Evolutionary conservation across 2,888 invertebrate genomes (phyloP).

Genomic region (Drosophila infuscata): DNA sequence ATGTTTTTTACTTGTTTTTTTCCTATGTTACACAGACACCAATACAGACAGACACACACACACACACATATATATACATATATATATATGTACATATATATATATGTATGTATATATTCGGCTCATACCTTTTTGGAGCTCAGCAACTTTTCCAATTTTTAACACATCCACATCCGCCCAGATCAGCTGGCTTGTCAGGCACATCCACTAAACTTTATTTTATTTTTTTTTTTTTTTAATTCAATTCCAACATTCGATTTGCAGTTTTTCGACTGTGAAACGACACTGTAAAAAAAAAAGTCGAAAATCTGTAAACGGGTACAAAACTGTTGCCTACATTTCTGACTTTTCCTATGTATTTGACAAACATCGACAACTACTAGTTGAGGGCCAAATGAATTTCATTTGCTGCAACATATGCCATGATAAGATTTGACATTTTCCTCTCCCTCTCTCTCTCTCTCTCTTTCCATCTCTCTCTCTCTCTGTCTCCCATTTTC

Average conservation of each 20-base stretch:
- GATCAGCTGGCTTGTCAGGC: not conserved
- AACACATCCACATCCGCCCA: not conserved
- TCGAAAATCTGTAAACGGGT: not conserved
- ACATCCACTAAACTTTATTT: not conserved
- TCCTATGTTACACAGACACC: not conserved
- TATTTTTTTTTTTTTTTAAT: not conserved
- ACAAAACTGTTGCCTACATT: slow-evolving; percentile 48
- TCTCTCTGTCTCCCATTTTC: not conserved
- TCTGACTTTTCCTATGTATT: slow-evolving; percentile 16
- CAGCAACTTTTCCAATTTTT: slow-evolving; percentile 8
- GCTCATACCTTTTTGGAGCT: not conserved
- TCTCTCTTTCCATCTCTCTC: too few relatives aligned
- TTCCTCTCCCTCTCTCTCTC: not conserved
- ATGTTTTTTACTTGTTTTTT: slow-evolving; percentile 25
- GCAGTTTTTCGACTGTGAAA: slow-evolving; percentile 7
- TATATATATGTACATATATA: too few relatives aligned
- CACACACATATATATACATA: accelerated
- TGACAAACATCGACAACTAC: slow-evolving; percentile 2
- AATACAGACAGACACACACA: not conserved
- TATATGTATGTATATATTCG: not conserved
- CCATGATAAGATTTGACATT: slow-evolving; percentile 40
- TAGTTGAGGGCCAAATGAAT: slow-evolving; percentile 28
- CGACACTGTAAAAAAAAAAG: slow-evolving; percentile 18
- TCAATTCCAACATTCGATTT: slow-evolving; percentile 35
- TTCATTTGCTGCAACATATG: slow-evolving; percentile 44